phyloP scores from a whole-genome alignment of 1,140 invertebrate genomes.

The Pseudobourletiella spinata region DNA sequence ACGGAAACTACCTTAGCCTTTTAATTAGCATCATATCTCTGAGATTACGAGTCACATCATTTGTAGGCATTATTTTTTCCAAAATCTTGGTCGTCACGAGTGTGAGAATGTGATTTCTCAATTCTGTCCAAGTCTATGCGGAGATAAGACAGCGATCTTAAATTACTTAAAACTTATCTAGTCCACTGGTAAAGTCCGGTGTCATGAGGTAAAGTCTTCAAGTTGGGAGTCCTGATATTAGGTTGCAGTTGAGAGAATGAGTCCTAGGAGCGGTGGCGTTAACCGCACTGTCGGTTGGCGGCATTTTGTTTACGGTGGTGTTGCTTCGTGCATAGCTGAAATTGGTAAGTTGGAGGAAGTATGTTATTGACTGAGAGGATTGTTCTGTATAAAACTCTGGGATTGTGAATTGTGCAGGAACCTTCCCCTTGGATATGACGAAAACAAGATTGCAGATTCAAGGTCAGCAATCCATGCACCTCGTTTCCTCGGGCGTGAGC shows the following conservation, averaged over 20 bases:
- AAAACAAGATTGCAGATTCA: conserved; percentile 94
- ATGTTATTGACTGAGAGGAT: no score
- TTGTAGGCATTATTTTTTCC: no score
- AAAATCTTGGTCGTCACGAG: no score
- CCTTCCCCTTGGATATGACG: conserved; percentile 94
- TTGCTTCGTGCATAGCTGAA: conserved; percentile 86
- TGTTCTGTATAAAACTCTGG: not conserved
- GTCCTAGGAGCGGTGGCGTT: conserved; percentile 30
- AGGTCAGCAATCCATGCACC: conserved; percentile 68
- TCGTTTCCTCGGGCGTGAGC: conserved; percentile 57
- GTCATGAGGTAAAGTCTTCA: no score
- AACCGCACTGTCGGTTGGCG: conserved; percentile 50
- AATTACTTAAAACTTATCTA: not conserved
- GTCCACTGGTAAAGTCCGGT: not conserved
- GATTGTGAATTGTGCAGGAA: conserved; percentile 54
- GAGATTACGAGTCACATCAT: no score
- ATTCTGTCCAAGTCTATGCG: no score
- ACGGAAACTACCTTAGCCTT: no score
- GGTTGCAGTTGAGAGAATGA: conserved; percentile 28
- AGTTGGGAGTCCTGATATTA: no score
- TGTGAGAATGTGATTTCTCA: no score
- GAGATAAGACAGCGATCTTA: no score
- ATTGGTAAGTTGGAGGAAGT: conserved; percentile 74
- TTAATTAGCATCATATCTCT: no score
- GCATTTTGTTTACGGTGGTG: conserved; percentile 85